These are phyloP conservation scores for Cephus sareptanus DNA, from an alignment of 2,888 invertebrate genomes.

Conservation along the genomic window DNA sequence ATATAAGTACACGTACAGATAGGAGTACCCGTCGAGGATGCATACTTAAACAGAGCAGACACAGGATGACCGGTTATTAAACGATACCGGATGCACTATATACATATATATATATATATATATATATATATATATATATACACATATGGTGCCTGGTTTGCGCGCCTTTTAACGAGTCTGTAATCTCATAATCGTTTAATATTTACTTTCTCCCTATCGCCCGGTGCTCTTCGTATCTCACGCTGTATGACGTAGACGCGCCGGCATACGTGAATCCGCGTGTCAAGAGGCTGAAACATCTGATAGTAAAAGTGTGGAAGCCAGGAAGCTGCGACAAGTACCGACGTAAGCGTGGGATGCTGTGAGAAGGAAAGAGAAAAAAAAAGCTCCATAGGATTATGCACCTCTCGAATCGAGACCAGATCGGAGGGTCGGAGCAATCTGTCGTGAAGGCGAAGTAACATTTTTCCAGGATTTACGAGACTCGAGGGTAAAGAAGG, in stretches of 20 bases:
- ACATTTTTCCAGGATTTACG: not conserved
- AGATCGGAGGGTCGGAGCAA: not conserved
- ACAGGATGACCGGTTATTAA: conserved; percentile 22
- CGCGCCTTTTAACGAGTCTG: not conserved
- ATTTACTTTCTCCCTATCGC: not conserved
- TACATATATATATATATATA: not conserved
- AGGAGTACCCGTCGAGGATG: not conserved
- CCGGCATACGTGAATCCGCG: not conserved
- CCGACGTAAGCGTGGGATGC: not conserved
- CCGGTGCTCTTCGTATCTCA: not conserved
- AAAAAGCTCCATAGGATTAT: not conserved
- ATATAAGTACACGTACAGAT: not conserved
- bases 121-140: not conserved
- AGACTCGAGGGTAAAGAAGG: not conserved
- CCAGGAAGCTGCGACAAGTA: too few relatives aligned
- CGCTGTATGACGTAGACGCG: not conserved
- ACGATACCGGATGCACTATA: conserved; percentile 12
- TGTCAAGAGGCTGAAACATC: not conserved
- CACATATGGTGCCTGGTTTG: not conserved
- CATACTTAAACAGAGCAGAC: not conserved
- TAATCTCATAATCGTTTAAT: not conserved
- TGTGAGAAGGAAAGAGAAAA: not conserved
- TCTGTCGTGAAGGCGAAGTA: not conserved
- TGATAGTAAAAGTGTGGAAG: not conserved
- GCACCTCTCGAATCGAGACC: not conserved